Percentiles rank a stretch among this genome's conserved stretches.
Evolutionary conservation across 2,797 vertebrate genomes (phyloP).

Genomic region (Gambusia yucatana): DNA sequence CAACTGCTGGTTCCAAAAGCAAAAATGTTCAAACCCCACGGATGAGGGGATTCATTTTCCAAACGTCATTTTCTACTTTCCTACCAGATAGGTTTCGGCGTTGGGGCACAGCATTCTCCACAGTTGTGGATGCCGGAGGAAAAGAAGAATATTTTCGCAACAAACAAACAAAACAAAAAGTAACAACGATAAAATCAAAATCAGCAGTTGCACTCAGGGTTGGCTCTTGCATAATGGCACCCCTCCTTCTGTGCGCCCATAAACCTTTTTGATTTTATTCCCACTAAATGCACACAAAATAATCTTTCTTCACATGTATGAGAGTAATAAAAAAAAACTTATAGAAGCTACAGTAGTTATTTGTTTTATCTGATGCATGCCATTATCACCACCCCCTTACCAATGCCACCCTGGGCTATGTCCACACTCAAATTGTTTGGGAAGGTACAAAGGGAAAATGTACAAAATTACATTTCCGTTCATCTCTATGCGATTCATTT

Average conservation of each 20-base stretch:
- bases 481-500: neutral
- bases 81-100: neutral
- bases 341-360: neutral
- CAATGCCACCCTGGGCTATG: neutral
- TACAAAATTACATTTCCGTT: neutral
- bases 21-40: neutral
- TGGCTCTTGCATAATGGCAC: neutral
- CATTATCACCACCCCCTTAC: neutral
- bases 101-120: neutral
- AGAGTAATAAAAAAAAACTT: neutral
- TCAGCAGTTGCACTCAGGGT: neutral
- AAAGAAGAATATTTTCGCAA: neutral
- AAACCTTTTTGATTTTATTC: neutral
- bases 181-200: neutral
- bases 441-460: neutral
- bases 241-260: neutral
- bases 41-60: neutral
- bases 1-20: neutral
- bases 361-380: neutral
- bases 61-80: neutral
- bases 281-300: neutral
- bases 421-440: neutral
- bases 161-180: neutral
- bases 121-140: too few species aligned
- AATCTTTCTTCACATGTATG: neutral